A percentile compares a stretch with the other conserved stretches of the same genome.
Evolutionary conservation across 1,140 invertebrate genomes (phyloP).

Genomic region (Drosophila tropicalis): DNA sequence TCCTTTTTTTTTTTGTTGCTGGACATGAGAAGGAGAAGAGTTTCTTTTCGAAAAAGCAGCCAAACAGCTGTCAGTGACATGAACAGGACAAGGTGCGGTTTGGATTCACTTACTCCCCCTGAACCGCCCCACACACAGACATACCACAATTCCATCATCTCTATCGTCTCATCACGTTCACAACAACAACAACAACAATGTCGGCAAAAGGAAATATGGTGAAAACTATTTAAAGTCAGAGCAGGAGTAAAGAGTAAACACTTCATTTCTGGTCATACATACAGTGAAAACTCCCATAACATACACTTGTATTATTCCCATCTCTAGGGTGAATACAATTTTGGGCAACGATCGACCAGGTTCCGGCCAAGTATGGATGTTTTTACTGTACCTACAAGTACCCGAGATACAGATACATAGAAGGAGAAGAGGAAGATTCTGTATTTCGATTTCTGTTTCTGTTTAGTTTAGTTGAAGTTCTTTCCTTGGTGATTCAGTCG

Average conservation of each 20-base stretch:
- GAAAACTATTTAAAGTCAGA: slow-evolving; percentile 50
- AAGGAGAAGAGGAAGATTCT: slow-evolving; percentile 34
- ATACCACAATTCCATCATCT: neutral
- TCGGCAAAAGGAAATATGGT: slow-evolving; percentile 3
- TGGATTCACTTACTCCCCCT: neutral
- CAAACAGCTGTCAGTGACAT: slow-evolving; percentile 6
- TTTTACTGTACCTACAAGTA: neutral
- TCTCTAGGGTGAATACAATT: too few species aligned
- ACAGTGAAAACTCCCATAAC: too few species aligned
- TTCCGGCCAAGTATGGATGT: too few species aligned
- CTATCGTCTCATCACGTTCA: neutral
- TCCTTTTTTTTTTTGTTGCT: neutral
- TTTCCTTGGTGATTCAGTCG: slow-evolving; percentile 47
- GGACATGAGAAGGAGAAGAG: neutral
- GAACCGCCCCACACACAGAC: neutral
- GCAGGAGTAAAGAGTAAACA: slow-evolving; percentile 13
- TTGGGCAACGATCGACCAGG: too few species aligned
- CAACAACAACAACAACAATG: neutral
- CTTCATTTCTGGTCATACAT: slow-evolving; percentile 19
- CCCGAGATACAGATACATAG: slow-evolving; percentile 3
- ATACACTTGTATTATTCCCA: too few species aligned
- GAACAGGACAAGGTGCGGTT: slow-evolving; percentile 12
- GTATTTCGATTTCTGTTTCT: slow-evolving; percentile 9
- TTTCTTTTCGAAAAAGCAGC: slow-evolving; percentile 5
- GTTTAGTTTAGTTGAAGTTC: neutral